Conservation (phyloP, 2,113 vertebrate genomes). For the Sminthopsis crassicaudata region DNA sequence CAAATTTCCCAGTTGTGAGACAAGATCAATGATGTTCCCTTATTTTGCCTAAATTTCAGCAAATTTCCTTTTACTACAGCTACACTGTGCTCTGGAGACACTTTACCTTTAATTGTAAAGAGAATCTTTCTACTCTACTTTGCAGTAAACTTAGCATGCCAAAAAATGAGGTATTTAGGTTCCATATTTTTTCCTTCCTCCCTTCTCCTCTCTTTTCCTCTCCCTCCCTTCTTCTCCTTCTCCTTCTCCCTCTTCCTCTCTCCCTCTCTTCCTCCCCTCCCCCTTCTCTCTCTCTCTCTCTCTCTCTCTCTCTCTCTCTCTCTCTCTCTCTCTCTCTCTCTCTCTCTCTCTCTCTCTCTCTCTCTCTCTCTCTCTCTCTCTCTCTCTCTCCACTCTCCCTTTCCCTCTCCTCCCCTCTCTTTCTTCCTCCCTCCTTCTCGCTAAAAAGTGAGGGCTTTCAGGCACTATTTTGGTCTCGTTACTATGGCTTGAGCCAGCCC, state of each 20-base stretch:
- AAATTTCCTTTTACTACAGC: conserved; percentile 9
- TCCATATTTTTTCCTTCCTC: neutral
- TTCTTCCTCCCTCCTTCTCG: neutral
- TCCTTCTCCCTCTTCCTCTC: too few relatives aligned
- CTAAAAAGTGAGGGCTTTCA: conserved; percentile 35
- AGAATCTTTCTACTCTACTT: neutral
- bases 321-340: too few relatives aligned
- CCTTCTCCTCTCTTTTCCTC: neutral
- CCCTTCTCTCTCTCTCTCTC: too few relatives aligned
- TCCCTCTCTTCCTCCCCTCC: too few relatives aligned
- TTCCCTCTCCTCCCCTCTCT: neutral
- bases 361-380: neutral
- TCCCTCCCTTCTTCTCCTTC: too few relatives aligned
- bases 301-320: neutral
- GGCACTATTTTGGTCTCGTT: conserved; percentile 47
- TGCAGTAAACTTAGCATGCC: conserved; percentile 10
- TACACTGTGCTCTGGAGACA: conserved; percentile 17
- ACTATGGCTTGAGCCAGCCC: conserved; percentile 68
- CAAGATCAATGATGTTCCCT: neutral
- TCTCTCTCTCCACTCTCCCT: neutral
- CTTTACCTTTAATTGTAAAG: conserved; percentile 56
- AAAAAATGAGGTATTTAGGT: conserved; percentile 15
- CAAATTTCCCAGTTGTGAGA: neutral
- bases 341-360: neutral
- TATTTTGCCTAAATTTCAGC: conserved; percentile 33